Evolutionary conservation across 2,888 invertebrate genomes (phyloP).

Genomic region (Ariolimax columbianus): DNA sequence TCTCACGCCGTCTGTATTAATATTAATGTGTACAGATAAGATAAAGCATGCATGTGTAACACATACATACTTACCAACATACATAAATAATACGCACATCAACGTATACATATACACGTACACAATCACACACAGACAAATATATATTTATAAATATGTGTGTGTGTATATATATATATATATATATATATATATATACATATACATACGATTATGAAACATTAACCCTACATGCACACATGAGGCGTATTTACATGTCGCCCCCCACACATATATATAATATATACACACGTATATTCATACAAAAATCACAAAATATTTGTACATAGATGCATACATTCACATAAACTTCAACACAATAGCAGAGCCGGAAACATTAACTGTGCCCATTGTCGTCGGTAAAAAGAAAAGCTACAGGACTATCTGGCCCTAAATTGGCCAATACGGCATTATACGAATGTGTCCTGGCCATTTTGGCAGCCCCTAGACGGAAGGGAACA

Average conservation of each 20-base stretch:
- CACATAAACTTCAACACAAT: neutral
- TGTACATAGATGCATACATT: neutral
- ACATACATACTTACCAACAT: neutral
- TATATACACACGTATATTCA: too few relatives aligned
- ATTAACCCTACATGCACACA: neutral
- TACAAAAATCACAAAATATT: too few relatives aligned
- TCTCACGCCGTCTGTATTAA: too few relatives aligned
- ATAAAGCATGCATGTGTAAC: too few relatives aligned
- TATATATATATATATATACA: neutral
- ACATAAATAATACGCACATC: neutral
- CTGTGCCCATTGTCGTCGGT: neutral
- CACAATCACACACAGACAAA: neutral
- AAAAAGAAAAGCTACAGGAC: conserved; percentile 12
- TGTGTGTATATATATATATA: neutral
- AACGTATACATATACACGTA: neutral
- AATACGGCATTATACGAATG: conserved; percentile 16
- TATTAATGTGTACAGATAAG: too few relatives aligned
- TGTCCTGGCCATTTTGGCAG: neutral
- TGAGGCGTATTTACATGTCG: neutral
- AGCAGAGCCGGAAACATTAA: conserved; percentile 19
- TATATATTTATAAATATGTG: neutral
- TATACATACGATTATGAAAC: neutral
- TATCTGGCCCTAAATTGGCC: conserved; percentile 37
- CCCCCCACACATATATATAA: too few relatives aligned
- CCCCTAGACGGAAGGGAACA: conserved; percentile 33